phyloP scores from a whole-genome alignment of 2,113 vertebrate genomes.

The Orthonyx spaldingii region DNA sequence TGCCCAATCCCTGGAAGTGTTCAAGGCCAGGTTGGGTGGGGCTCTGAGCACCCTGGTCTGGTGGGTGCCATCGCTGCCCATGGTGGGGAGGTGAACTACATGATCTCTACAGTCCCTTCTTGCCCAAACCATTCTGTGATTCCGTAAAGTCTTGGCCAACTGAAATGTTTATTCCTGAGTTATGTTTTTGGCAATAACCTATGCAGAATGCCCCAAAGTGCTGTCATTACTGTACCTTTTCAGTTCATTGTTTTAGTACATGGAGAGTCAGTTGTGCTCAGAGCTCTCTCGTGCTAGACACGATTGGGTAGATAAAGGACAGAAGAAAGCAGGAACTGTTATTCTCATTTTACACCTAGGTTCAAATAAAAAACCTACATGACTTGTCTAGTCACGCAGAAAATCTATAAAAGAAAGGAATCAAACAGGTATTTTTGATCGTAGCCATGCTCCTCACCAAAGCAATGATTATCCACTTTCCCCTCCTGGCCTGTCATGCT shows the following conservation, averaged over 20 bases:
- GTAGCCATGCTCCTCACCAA: background rate
- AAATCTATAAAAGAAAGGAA: background rate
- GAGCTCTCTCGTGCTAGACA: background rate
- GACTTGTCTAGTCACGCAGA: background rate
- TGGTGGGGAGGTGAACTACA: background rate
- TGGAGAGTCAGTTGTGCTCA: background rate
- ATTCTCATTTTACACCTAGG: background rate
- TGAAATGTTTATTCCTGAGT: background rate
- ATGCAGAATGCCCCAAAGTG: background rate
- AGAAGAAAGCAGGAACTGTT: background rate
- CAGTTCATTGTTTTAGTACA: background rate
- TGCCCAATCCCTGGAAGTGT: background rate
- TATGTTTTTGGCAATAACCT: background rate
- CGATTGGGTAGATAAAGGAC: fast-evolving
- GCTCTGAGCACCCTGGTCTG: background rate
- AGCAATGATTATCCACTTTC: background rate
- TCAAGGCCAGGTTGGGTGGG: background rate
- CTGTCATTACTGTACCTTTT: background rate
- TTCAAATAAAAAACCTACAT: background rate
- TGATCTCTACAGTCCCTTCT: background rate
- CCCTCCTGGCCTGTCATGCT: background rate
- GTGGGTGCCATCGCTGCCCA: background rate
- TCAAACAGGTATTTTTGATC: background rate
- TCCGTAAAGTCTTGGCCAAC: background rate
- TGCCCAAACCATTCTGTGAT: background rate